Conservation (phyloP, 2,888 invertebrate species). For the Parascotia fuliginaria region DNA sequence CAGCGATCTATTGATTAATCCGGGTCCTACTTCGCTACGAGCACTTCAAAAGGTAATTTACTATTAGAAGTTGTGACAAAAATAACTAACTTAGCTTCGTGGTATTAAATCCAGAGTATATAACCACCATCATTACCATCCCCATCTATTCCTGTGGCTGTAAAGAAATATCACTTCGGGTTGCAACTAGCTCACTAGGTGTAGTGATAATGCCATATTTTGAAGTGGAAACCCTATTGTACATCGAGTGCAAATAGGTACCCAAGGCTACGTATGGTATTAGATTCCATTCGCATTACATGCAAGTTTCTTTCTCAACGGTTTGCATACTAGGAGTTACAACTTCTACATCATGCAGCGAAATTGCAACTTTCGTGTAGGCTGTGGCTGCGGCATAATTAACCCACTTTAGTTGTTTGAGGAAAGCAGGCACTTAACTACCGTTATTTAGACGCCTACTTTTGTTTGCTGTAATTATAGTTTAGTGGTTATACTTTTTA, state of each 20-base stretch:
- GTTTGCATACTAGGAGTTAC: conserved; percentile 4
- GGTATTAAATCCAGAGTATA: no score
- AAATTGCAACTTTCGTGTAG: conserved; percentile 18
- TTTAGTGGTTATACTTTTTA: conserved; percentile 15
- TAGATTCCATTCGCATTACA: neutral
- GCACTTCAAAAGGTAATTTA: no score
- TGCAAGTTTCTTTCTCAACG: neutral
- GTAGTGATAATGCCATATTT: no score
- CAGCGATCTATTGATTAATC: no score
- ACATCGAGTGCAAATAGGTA: neutral
- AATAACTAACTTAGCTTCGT: no score
- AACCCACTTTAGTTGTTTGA: conserved; percentile 38
- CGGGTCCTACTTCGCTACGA: no score
- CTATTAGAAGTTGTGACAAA: no score
- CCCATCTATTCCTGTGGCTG: no score
- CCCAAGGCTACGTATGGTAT: neutral
- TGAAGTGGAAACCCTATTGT: no score
- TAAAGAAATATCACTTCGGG: no score
- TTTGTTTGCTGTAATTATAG: conserved; percentile 24
- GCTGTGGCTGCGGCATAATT: conserved; percentile 20
- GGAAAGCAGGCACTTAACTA: conserved; percentile 9
- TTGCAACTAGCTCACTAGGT: no score
- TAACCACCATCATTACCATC: no score
- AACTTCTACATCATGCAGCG: conserved; percentile 7
- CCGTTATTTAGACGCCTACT: conserved; percentile 20